A percentile compares a stretch with the other conserved stretches of the same genome.
Evolutionary conservation across 2,797 vertebrate species (phyloP).

Genomic region (Melanogrammus aeglefinus): DNA sequence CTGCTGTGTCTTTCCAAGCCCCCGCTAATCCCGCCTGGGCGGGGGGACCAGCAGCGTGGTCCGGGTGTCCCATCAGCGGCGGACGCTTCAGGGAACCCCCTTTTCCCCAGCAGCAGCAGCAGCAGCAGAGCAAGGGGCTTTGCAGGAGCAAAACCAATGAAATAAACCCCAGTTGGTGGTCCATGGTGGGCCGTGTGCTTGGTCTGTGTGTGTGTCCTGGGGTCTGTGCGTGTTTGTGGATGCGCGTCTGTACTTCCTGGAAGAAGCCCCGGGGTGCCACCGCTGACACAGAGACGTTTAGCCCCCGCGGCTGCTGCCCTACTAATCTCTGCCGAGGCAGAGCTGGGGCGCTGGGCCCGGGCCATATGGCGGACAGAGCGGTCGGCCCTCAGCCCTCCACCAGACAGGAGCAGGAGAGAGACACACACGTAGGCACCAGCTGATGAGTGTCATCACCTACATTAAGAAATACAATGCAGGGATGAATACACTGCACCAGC

Average conservation of each 20-base stretch:
- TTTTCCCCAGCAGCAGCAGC: not conserved
- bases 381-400: conserved; percentile 56
- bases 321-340: conserved; percentile 67
- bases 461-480: not conserved
- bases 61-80: not conserved
- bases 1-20: conserved; percentile 9
- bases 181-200: conserved; percentile 11
- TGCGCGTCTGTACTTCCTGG: conserved; percentile 24
- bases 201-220: not conserved
- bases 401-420: conserved; percentile 32
- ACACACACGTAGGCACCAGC: conserved; percentile 13
- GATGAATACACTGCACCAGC: not conserved
- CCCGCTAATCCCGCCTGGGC: conserved; percentile 4
- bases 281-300: conserved; percentile 61
- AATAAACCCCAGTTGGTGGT: not conserved
- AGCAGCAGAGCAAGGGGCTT: not conserved
- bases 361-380: conserved; percentile 66
- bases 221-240: conserved; percentile 27
- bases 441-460: not conserved
- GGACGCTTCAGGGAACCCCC: not conserved
- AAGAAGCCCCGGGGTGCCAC: conserved; percentile 53
- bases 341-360: conserved; percentile 45
- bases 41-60: not conserved
- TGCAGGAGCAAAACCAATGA: not conserved
- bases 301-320: conserved; percentile 35